phyloP scores from a whole-genome alignment of 2,113 vertebrate species.

The Labeo catla region DNA sequence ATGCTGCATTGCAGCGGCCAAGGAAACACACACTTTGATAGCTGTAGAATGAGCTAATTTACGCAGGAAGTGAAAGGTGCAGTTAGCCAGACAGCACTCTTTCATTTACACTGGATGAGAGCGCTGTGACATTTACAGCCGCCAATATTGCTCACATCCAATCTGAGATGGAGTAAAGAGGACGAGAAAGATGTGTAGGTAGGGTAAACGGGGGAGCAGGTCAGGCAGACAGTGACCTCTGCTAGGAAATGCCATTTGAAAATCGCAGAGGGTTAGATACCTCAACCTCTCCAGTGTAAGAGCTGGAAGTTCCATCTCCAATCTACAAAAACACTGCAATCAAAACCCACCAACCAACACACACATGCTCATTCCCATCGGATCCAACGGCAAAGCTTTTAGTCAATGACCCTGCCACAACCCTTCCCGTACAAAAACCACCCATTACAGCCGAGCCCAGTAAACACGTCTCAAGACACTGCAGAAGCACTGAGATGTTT shows the following conservation, averaged over 20 bases:
- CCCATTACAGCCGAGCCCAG: constrained; percentile 1
- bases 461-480: constrained; percentile 1
- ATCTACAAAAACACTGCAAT: constrained; percentile 42
- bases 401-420: not conserved
- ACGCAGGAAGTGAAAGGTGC: not conserved
- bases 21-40: not conserved
- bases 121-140: constrained; percentile 42
- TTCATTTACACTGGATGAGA: constrained; percentile 18
- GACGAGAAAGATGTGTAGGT: not conserved
- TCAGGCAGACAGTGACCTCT: constrained; percentile 14
- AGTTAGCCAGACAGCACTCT: not conserved
- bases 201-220: not conserved
- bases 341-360: not conserved
- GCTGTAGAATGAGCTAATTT: constrained; percentile 50
- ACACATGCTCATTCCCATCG: not conserved
- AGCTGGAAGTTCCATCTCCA: constrained; percentile 9
- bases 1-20: not conserved
- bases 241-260: constrained; percentile 37
- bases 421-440: not conserved
- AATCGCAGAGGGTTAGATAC: constrained; percentile 25
- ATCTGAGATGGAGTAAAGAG: constrained; percentile 22
- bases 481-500: constrained; percentile 25
- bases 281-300: constrained; percentile 32
- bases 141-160: constrained; percentile 35
- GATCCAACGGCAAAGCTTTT: constrained; percentile 27